Evolutionary conservation across 2,797 vertebrate species (phyloP).

Genomic region (Coregonus sp.): DNA sequence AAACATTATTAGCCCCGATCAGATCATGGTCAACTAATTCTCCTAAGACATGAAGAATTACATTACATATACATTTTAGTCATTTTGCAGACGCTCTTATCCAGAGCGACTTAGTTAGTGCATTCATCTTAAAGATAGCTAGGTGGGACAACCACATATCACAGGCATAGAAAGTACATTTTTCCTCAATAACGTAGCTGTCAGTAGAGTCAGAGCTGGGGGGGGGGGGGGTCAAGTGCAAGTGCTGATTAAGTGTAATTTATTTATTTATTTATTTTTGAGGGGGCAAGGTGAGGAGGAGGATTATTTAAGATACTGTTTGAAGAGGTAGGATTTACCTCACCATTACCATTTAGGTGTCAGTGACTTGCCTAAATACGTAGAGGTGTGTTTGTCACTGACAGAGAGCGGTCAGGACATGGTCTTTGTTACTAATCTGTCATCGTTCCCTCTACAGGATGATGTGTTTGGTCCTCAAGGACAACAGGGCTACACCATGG

Average conservation of each 20-base stretch:
- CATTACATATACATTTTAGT: neutral
- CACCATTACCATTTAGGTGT: too few relatives aligned
- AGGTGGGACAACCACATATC: neutral
- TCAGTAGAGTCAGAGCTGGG: too few relatives aligned
- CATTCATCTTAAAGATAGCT: too few relatives aligned
- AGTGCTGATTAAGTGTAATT: too few relatives aligned
- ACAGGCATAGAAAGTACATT: neutral
- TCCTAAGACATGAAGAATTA: slow-evolving; percentile 13
- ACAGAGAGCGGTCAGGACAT: neutral
- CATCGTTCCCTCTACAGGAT: slow-evolving; percentile 74
- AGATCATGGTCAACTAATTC: slow-evolving; percentile 24
- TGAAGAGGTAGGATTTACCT: too few relatives aligned
- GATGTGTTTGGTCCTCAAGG: slow-evolving; percentile 83
- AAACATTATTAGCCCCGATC: slow-evolving; percentile 14
- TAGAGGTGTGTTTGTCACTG: neutral
- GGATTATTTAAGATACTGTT: too few relatives aligned
- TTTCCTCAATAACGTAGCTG: neutral
- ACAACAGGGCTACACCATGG: slow-evolving; percentile 83
- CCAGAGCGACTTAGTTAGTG: too few relatives aligned
- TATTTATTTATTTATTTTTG: too few relatives aligned
- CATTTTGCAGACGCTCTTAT: too few relatives aligned
- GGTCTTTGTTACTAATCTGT: slow-evolving; percentile 6
- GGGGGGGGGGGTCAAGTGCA: too few relatives aligned
- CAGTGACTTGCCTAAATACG: too few relatives aligned
- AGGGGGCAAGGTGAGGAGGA: too few relatives aligned